Conservation (phyloP, 2,888 invertebrate species). For the Marasmarcha lunaedactyla region DNA sequence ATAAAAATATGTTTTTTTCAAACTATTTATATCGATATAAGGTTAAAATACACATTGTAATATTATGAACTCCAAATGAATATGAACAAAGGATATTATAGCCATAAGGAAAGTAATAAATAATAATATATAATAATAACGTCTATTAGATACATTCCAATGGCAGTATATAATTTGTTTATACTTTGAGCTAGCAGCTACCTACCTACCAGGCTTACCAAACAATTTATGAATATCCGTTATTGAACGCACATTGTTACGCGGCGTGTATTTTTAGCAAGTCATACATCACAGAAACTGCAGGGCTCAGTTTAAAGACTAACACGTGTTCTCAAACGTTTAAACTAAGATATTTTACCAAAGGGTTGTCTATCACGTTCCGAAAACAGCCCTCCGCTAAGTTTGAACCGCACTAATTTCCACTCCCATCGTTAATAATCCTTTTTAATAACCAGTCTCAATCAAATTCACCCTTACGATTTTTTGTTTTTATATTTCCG, state of each 20-base stretch:
- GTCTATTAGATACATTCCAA: too few species aligned
- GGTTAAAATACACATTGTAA: too few species aligned
- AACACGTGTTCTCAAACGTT: constrained; percentile 59
- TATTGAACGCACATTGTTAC: constrained; percentile 1
- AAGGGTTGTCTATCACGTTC: constrained; percentile 50
- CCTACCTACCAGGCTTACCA: too few species aligned
- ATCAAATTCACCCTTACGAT: constrained; percentile 37
- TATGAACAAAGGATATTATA: too few species aligned
- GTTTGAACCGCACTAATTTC: constrained; percentile 24
- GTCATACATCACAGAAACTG: constrained; percentile 13
- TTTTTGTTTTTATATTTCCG: constrained; percentile 55
- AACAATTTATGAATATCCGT: neutral
- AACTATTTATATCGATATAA: too few species aligned
- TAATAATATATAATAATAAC: too few species aligned
- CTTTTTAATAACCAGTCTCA: constrained; percentile 38
- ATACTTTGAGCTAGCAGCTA: too few species aligned
- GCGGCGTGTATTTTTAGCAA: neutral
- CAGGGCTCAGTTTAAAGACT: constrained; percentile 44
- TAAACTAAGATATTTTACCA: constrained; percentile 60
- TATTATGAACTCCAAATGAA: too few species aligned
- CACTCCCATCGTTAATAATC: constrained; percentile 46
- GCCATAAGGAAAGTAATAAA: too few species aligned
- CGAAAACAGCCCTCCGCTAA: constrained; percentile 24
- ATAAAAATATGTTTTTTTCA: too few species aligned
- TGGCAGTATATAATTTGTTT: too few species aligned